A percentile compares a stretch with the other conserved stretches of the same genome.
These are phyloP conservation scores for Lomographa bimaculata DNA, from an alignment of 2,888 invertebrate species.

Conservation along the genomic window DNA sequence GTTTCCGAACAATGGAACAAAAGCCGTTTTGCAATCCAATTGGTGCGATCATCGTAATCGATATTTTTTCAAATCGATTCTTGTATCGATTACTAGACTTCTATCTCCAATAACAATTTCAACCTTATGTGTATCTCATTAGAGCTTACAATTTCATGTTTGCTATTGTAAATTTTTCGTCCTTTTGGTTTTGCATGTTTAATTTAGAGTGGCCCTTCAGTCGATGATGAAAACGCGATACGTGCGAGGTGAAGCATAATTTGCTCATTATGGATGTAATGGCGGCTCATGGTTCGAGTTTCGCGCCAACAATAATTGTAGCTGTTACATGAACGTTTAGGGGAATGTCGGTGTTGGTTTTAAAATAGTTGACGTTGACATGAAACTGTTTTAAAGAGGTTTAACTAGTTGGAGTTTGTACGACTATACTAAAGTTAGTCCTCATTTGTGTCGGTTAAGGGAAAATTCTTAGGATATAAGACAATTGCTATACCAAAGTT, in stretches of 20 bases:
- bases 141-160: too few species aligned
- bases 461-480: too few species aligned
- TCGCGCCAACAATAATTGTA: slow-evolving; percentile 53
- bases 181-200: slow-evolving; percentile 9
- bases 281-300: slow-evolving; percentile 56
- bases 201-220: slow-evolving; percentile 39
- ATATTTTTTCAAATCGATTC: slow-evolving; percentile 44
- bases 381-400: too few species aligned
- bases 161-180: too few species aligned
- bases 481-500: too few species aligned
- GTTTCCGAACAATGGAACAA: slow-evolving; percentile 49
- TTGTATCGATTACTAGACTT: slow-evolving; percentile 11
- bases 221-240: slow-evolving; percentile 62
- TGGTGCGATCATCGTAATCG: slow-evolving; percentile 51
- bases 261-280: slow-evolving; percentile 65
- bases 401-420: too few species aligned
- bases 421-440: too few species aligned
- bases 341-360: slow-evolving; percentile 10
- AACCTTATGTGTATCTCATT: too few species aligned
- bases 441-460: too few species aligned
- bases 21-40: slow-evolving; percentile 47
- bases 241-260: slow-evolving; percentile 60
- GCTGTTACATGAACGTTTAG: slow-evolving; percentile 38
- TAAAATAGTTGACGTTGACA: neutral
- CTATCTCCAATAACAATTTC: slow-evolving; percentile 14